Evolutionary conservation across 1,140 invertebrate genomes (phyloP).

Genomic region (Lepidurus apus): DNA sequence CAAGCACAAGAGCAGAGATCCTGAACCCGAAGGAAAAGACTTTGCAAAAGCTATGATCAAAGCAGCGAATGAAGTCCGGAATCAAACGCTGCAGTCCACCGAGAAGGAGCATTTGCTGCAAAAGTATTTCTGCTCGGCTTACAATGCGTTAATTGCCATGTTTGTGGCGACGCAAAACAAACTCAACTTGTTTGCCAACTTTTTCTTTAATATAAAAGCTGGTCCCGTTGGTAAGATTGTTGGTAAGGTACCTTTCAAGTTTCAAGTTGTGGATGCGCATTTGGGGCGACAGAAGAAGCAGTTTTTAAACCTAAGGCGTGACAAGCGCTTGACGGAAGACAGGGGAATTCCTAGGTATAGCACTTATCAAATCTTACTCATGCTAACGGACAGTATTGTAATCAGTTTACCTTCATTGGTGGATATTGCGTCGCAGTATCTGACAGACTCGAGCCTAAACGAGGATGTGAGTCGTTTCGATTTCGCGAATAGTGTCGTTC

Average conservation of each 20-base stretch:
- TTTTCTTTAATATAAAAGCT: slow-evolving; percentile 6
- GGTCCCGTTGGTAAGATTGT: neutral
- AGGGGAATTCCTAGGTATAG: neutral
- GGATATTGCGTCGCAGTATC: slow-evolving; percentile 25
- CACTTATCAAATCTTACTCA: neutral
- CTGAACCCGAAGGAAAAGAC: slow-evolving; percentile 23
- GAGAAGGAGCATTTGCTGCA: neutral
- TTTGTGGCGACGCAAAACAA: slow-evolving; percentile 23
- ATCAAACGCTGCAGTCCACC: neutral
- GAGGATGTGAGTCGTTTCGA: slow-evolving; percentile 33
- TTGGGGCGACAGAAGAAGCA: neutral
- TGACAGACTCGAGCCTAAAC: slow-evolving; percentile 26
- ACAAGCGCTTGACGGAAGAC: neutral
- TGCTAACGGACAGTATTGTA: no score
- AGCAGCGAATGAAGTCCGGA: slow-evolving; percentile 23
- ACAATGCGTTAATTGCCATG: slow-evolving; percentile 25
- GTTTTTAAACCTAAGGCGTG: neutral
- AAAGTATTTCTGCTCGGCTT: slow-evolving; percentile 22
- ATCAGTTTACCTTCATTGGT: neutral
- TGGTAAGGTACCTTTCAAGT: neutral
- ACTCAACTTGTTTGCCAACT: slow-evolving; percentile 4
- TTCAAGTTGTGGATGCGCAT: neutral
- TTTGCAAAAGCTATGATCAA: slow-evolving; percentile 6
- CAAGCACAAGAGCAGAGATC: neutral
- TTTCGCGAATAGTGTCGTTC: slow-evolving; percentile 27